Evolutionary conservation across 1,140 invertebrate genomes (phyloP).

Genomic region (Euura lappo): DNA sequence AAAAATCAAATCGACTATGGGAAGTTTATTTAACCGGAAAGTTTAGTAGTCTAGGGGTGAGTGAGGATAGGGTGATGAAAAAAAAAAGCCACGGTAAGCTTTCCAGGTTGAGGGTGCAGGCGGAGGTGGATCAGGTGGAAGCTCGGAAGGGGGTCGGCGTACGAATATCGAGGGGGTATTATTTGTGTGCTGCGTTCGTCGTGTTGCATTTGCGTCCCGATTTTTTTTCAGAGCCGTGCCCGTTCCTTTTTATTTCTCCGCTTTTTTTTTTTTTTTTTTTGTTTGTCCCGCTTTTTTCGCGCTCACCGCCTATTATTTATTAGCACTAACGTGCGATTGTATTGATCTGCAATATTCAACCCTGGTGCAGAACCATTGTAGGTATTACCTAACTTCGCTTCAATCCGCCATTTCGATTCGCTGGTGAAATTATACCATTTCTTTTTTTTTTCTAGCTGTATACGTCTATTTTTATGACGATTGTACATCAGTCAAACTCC

Average conservation of each 20-base stretch:
- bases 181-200: slow-evolving; percentile 61
- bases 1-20: too few species aligned
- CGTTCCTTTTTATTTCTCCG: not conserved
- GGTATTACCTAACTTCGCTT: not conserved
- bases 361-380: slow-evolving; percentile 19
- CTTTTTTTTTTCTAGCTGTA: too few species aligned
- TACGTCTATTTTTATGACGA: too few species aligned
- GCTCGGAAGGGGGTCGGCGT: slow-evolving; percentile 33
- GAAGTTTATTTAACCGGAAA: too few species aligned
- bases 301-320: slow-evolving; percentile 63
- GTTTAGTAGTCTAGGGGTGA: too few species aligned
- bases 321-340: slow-evolving; percentile 64
- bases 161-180: slow-evolving; percentile 40
- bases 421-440: not conserved
- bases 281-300: slow-evolving; percentile 31
- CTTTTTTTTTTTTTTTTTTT: not conserved
- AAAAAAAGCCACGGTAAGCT: not conserved
- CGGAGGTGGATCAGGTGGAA: slow-evolving; percentile 27
- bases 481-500: too few species aligned
- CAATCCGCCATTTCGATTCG: not conserved
- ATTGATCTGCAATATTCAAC: slow-evolving; percentile 62
- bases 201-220: slow-evolving; percentile 56
- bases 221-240: slow-evolving; percentile 43
- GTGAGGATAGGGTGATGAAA: not conserved
- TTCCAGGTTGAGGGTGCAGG: not conserved